phyloP scores from a whole-genome alignment of 2,113 vertebrate genomes.

The Grammomys surdaster region DNA sequence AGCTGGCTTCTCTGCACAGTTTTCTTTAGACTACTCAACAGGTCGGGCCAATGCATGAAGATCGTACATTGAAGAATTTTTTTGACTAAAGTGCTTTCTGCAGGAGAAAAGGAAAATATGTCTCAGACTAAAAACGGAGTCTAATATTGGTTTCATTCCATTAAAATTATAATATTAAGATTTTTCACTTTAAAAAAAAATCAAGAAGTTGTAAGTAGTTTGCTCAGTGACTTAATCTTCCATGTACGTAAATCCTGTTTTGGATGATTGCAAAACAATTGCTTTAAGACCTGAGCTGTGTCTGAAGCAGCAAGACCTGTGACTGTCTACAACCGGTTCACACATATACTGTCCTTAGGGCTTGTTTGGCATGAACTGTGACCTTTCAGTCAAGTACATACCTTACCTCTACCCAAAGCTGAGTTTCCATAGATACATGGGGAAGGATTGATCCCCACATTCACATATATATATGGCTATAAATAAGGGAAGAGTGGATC shows the following conservation, averaged over 20 bases:
- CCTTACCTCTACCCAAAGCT: constrained; percentile 50
- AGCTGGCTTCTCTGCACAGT: neutral
- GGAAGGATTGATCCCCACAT: neutral
- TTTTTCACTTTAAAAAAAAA: neutral
- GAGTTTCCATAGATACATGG: constrained; percentile 13
- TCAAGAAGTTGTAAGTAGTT: constrained; percentile 40
- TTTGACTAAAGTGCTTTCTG: constrained; percentile 44
- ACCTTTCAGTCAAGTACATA: neutral
- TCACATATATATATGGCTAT: neutral
- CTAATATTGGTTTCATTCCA: constrained; percentile 59
- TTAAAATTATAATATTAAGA: constrained; percentile 61
- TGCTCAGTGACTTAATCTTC: constrained; percentile 11
- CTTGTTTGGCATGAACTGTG: constrained; percentile 44
- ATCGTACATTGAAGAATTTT: constrained; percentile 50
- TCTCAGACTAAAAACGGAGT: constrained; percentile 47
- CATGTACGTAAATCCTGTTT: constrained; percentile 26
- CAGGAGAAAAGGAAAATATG: constrained; percentile 48
- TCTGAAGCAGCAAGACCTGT: constrained; percentile 41
- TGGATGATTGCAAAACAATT: neutral
- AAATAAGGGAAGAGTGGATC: neutral
- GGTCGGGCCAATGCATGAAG: neutral
- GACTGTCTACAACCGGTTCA: constrained; percentile 25
- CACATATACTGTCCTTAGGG: neutral
- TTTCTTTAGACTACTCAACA: constrained; percentile 59
- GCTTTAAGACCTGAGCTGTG: neutral